Base-by-base conservation (phyloP, 2,113 vertebrate species). In the Corythoichthys intestinalis region DNA sequence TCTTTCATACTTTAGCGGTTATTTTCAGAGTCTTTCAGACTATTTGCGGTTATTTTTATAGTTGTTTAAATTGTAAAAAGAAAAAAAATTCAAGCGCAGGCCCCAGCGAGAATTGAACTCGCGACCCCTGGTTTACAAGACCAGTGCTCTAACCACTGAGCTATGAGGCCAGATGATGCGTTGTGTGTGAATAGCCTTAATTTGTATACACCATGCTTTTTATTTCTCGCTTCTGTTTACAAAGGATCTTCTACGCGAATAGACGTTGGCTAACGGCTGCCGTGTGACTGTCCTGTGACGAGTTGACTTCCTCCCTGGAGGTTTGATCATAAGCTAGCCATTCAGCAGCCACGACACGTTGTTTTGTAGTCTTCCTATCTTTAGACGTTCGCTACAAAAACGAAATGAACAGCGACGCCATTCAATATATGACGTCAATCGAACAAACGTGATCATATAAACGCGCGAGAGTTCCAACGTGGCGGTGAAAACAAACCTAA, bases 81-180 rank as follows among this genome's bases (percentile, higher is more conserved):
- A 28, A 28, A 28, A 28, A 28, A 28, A 28, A 28, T 28, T 28
- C 20, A 28, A 28, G 20, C 20, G 20, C 0, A 89, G 84, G 87
- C 86, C 87, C 73, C 86, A 87, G 84, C 14, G 78, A 87, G 87
- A 84, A 84, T 87, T 81, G 87, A 89, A 89, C 87, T 87, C 83
- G 0, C 77, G 71, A 89, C 87, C 87, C 84, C 87, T 89, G 87
- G 85, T 85, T 89, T 87, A 85, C 86, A 86, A 87, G 78, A 86
- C 83, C 83, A 88, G 87, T 84, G 87, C 87, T 87, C 83, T 88
- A 77, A 87, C 87, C 83, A 84, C 87, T 87, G 85, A 88, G 82
- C 82, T 88, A 85, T 85, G 64, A 69, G 73, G 83, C 86, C 84
- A 5, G 2, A 0, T 6, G 6, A 4, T 20, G 0, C 17, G 17